phyloP scores from a whole-genome alignment of 2,888 invertebrate genomes.

The Acanthococcus lagerstroemiae region DNA sequence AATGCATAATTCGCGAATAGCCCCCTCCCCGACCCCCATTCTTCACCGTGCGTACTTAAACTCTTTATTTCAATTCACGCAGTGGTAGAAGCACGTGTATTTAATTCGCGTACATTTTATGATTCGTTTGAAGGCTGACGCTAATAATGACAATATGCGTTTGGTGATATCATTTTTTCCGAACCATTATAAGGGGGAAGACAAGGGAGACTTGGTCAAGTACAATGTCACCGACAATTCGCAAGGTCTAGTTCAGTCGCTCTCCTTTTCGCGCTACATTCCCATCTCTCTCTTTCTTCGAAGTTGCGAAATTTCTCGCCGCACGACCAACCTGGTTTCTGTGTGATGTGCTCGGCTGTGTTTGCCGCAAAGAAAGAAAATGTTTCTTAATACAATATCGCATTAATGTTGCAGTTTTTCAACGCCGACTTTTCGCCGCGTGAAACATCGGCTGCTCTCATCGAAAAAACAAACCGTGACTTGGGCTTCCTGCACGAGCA shows the following conservation, averaged over 20 bases:
- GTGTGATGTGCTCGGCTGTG: too few relatives aligned
- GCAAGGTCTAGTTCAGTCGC: slow-evolving; percentile 1
- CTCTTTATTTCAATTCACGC: slow-evolving; percentile 23
- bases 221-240: slow-evolving; percentile 3
- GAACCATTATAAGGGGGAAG: neutral
- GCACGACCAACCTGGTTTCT: too few relatives aligned
- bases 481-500: too few relatives aligned
- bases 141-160: slow-evolving; percentile 26
- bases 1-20: slow-evolving; percentile 30
- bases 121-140: slow-evolving; percentile 30
- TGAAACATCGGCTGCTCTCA: too few relatives aligned
- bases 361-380: too few relatives aligned
- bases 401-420: too few relatives aligned
- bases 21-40: neutral
- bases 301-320: too few relatives aligned
- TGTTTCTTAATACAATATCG: too few relatives aligned
- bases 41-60: slow-evolving; percentile 10
- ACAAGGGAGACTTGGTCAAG: slow-evolving; percentile 24
- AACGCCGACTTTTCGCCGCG: too few relatives aligned
- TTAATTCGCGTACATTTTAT: slow-evolving; percentile 23
- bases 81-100: slow-evolving; percentile 28
- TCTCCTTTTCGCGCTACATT: too few relatives aligned
- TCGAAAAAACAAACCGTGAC: too few relatives aligned
- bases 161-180: slow-evolving; percentile 11
- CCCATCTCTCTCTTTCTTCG: too few relatives aligned